Percentiles rank a stretch among this genome's conserved stretches.
These are phyloP conservation scores for Glaucidium brasilianum DNA, from an alignment of 2,113 vertebrate genomes.

Conservation along the genomic window DNA sequence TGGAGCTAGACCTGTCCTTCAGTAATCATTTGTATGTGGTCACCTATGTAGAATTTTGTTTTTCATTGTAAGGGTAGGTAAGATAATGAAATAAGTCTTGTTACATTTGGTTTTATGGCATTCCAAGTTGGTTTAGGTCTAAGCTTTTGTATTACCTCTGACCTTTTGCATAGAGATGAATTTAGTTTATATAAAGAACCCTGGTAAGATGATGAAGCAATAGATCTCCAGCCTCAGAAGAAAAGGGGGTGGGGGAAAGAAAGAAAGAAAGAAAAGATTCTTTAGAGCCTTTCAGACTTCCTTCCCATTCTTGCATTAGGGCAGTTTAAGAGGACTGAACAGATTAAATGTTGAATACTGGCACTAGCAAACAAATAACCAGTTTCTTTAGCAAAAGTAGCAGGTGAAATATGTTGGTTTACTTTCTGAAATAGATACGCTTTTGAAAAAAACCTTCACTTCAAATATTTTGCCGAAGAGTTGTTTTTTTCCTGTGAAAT, in stretches of 20 bases:
- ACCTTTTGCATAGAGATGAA: not conserved
- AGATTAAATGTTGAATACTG: not conserved
- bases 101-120: not conserved
- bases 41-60: fast-evolving
- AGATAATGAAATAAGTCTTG: not conserved
- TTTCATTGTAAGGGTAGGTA: not conserved
- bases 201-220: not conserved
- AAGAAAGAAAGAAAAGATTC: not conserved
- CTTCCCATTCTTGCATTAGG: not conserved
- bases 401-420: not conserved
- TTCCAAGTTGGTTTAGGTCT: not conserved
- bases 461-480: not conserved
- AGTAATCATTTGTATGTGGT: not conserved
- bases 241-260: not conserved
- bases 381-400: not conserved
- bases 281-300: not conserved
- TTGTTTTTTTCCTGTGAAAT: not conserved
- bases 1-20: not conserved
- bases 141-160: not conserved
- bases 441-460: not conserved
- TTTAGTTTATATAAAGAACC: not conserved
- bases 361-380: not conserved
- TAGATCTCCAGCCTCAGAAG: not conserved
- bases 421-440: not conserved
- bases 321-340: not conserved